Evolutionary conservation across 1,140 invertebrate species (phyloP).

Genomic region (Anthonomus grandis): DNA sequence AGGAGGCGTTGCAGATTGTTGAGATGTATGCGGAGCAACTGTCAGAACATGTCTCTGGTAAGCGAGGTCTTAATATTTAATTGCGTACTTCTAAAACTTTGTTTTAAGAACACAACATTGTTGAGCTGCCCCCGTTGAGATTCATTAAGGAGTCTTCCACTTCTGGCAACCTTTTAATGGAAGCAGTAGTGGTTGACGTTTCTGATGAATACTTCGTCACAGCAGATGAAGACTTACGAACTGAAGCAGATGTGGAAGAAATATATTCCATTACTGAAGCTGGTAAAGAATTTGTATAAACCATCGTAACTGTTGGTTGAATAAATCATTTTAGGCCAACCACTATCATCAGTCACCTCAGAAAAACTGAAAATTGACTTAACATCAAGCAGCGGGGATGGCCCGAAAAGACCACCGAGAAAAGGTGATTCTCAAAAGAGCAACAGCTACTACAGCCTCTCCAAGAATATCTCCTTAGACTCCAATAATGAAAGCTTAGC

Average conservation of each 20-base stretch:
- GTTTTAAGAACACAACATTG: conserved; percentile 70
- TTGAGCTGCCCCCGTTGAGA: conserved; percentile 82
- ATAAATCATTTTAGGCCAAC: conserved; percentile 26
- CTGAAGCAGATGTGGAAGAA: conserved; percentile 82
- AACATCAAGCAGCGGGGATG: conserved; percentile 37
- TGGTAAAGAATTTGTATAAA: conserved; percentile 14
- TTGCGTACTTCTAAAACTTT: no score
- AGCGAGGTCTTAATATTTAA: no score
- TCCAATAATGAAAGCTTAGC: conserved; percentile 50
- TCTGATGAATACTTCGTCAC: conserved; percentile 74
- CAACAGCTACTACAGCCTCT: conserved; percentile 47
- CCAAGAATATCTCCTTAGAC: conserved; percentile 44
- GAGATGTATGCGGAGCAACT: conserved; percentile 92
- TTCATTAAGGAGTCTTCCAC: conserved; percentile 86
- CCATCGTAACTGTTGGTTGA: background rate
- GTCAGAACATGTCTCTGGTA: conserved; percentile 80
- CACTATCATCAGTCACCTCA: conserved; percentile 46
- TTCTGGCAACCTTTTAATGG: conserved; percentile 82
- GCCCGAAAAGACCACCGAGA: conserved; percentile 49
- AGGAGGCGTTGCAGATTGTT: conserved; percentile 85
- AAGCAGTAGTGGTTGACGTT: conserved; percentile 89
- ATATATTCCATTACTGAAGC: conserved; percentile 70
- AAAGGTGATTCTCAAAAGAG: conserved; percentile 57
- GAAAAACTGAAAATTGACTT: conserved; percentile 48
- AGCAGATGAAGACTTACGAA: conserved; percentile 74